Base-by-base conservation (phyloP, 37 sponge, comb jelly and placozoan species). In the Haliclona indistincta region DNA sequence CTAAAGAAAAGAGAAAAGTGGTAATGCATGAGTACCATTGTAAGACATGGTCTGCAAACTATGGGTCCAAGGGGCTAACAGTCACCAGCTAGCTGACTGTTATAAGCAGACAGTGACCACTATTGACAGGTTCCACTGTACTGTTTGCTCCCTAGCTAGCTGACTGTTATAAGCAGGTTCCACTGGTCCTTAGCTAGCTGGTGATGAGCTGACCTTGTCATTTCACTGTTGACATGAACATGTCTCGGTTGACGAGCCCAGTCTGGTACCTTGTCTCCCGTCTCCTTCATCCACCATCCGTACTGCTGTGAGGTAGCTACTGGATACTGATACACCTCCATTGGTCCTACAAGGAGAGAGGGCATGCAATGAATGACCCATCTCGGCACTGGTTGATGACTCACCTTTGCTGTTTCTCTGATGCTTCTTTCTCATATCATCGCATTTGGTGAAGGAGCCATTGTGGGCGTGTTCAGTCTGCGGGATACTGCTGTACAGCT, bases 261-360 rank as follows among this genome's bases (percentile, higher is more conserved):
- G 47, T 54, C 38, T 35, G 25, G 69, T 44, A 25, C 51, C 19
- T 52, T 61, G n/a, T 66, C 72, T 17, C 79, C 81, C 5, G 84
- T 61, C n/a, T n/a, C n/a, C 38, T 77, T 76, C 74, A 81, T 77
- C 98, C 98, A 95, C 86, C 99, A 85, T 15, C 99, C 99, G 56
- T 99, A 99, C 52, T 76, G 78, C 51, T 92, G 90, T 15, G 96
- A 85, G 25, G 94, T 90, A 23, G 99, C 84, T 60, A 96, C 62
- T 13, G 91, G 94, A 44, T 75, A 72, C 30, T 25, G 45, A 75
- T 96, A 93, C 53, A 90, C 34, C 26, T 96, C 92, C 0, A 65
- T 93, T 1, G 99, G 99, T 0, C 95, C 98, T 94, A 67, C 22
- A 62, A 39, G 1, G 3, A 20, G 20, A 44, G 4, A n/a, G 4